Conservation (phyloP, 2,797 vertebrate species). For the Parauchenoglanis punctatus region DNA sequence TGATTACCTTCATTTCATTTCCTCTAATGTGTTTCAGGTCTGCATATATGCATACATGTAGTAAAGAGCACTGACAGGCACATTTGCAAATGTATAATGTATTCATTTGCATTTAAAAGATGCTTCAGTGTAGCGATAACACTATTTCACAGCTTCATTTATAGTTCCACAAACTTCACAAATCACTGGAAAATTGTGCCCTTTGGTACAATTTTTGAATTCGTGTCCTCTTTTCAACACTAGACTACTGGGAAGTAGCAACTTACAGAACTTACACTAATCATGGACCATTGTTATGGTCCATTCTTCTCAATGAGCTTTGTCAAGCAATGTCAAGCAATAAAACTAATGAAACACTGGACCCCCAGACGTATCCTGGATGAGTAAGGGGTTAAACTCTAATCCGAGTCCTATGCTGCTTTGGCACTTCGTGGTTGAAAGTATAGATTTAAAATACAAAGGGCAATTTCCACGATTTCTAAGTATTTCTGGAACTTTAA, state of each 20-base stretch:
- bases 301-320: not conserved
- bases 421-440: not conserved
- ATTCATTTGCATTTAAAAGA: conserved; percentile 67
- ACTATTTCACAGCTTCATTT: conserved; percentile 82
- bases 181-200: conserved; percentile 68
- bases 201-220: conserved; percentile 36
- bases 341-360: not conserved
- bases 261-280: not conserved
- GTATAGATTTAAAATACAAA: not conserved
- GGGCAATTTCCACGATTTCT: conserved; percentile 69
- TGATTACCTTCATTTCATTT: conserved; percentile 66
- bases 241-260: not conserved
- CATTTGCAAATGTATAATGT: conserved; percentile 61
- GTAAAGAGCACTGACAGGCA: conserved; percentile 68
- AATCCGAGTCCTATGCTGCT: not conserved
- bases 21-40: conserved; percentile 62
- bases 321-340: not conserved
- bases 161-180: conserved; percentile 63
- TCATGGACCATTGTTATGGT: not conserved
- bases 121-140: conserved; percentile 79
- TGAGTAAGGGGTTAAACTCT: not conserved
- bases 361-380: not conserved
- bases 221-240: not conserved
- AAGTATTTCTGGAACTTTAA: conserved; percentile 63
- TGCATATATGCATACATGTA: conserved; percentile 77